Conservation (phyloP, 2,113 vertebrate species). For the Psilopogon haemacephalus region DNA sequence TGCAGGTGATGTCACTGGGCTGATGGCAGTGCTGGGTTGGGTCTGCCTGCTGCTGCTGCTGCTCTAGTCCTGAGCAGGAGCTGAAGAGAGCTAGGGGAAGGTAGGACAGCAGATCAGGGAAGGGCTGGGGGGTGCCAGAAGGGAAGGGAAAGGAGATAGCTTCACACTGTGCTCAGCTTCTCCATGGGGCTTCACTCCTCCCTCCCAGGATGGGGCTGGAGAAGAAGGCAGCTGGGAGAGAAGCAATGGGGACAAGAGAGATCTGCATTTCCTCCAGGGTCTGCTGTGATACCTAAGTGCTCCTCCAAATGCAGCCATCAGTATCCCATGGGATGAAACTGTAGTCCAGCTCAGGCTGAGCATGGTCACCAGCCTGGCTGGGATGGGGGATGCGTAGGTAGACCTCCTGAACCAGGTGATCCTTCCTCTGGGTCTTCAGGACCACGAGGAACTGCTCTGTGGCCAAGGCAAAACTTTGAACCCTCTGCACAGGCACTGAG, state of each 20-base stretch:
- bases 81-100: rapidly evolving
- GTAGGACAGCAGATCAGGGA: background rate
- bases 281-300: rapidly evolving
- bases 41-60: background rate
- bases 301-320: background rate
- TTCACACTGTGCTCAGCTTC: background rate
- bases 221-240: background rate
- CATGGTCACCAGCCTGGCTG: background rate
- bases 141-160: background rate
- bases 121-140: background rate
- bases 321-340: background rate
- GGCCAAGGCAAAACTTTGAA: background rate
- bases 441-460: rapidly evolving
- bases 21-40: background rate
- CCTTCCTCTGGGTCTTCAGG: too few relatives aligned
- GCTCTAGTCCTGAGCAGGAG: background rate
- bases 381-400: background rate
- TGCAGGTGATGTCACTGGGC: background rate
- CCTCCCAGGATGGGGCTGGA: background rate
- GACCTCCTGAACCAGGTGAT: background rate
- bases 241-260: background rate
- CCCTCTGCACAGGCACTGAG: background rate
- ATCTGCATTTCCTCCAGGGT: background rate
- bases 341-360: background rate
- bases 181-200: background rate